These are phyloP conservation scores for Alaudala cheleensis DNA, from an alignment of 2,113 vertebrate species.

Conservation along the genomic window DNA sequence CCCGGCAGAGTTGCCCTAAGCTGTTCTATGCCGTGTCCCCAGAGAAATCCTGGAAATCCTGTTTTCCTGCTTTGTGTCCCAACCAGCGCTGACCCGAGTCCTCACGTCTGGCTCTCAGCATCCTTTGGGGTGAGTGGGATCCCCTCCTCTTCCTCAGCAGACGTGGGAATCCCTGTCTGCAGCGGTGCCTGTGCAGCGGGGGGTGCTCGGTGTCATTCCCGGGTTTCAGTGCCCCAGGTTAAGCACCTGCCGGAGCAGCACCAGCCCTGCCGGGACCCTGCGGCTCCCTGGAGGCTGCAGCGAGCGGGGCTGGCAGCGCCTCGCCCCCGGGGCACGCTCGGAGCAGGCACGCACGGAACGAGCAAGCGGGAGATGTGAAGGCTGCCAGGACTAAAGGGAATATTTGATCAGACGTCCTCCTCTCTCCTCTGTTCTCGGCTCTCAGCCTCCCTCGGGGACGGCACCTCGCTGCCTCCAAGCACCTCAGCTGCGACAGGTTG, in stretches of 20 bases:
- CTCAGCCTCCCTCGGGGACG: background rate
- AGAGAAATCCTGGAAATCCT: background rate
- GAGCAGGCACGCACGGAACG: background rate
- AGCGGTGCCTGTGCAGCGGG: fast-evolving
- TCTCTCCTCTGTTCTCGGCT: background rate
- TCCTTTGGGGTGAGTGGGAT: background rate
- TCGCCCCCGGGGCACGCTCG: fast-evolving
- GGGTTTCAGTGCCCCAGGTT: background rate
- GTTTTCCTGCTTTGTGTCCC: background rate
- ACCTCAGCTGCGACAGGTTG: background rate
- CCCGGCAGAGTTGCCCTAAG: background rate
- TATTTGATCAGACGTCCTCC: constrained; percentile 70
- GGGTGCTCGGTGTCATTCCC: fast-evolving
- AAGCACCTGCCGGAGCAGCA: background rate
- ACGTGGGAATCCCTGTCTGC: background rate
- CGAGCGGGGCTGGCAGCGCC: background rate
- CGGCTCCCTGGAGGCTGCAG: background rate
- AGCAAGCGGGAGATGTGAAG: background rate
- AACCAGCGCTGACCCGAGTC: too few species aligned
- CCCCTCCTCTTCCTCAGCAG: background rate
- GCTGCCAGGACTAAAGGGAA: constrained; percentile 64
- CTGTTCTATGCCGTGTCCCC: background rate
- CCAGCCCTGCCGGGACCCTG: background rate
- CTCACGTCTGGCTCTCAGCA: background rate
- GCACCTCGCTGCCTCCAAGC: background rate